These are phyloP conservation scores for Andrena bucephala DNA, from an alignment of 2,888 invertebrate species.

Conservation along the genomic window DNA sequence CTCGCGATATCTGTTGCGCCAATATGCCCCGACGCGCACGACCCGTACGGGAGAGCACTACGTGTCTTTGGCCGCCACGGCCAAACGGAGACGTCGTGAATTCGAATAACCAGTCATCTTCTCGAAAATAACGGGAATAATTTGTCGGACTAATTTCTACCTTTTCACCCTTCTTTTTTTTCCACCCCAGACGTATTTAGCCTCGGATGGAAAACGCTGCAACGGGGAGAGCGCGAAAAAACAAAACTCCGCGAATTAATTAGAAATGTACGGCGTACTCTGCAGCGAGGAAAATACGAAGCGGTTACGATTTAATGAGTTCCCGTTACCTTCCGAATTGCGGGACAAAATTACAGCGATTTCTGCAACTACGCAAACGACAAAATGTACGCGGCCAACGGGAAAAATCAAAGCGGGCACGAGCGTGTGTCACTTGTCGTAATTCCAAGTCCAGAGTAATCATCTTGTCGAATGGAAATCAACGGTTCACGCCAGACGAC, in stretches of 20 bases:
- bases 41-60: constrained; percentile 39
- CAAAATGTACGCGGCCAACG: background rate
- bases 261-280: constrained; percentile 50
- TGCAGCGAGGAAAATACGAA: constrained; percentile 41
- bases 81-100: no score
- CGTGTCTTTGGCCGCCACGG: constrained; percentile 3
- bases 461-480: background rate
- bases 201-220: constrained; percentile 1
- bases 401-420: constrained; percentile 8
- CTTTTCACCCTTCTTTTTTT: background rate
- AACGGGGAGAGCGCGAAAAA: constrained; percentile 16
- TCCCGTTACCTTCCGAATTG: constrained; percentile 52
- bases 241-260: constrained; percentile 64
- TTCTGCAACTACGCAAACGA: background rate
- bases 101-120: no score
- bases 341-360: constrained; percentile 46
- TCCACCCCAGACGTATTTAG: constrained; percentile 13
- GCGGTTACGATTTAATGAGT: constrained; percentile 59
- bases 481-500: no score
- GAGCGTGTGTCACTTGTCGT: constrained; percentile 25
- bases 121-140: constrained; percentile 41
- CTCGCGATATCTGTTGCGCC: constrained; percentile 48
- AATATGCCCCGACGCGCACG: constrained; percentile 11
- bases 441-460: background rate
- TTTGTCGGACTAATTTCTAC: constrained; percentile 48